Conservation (phyloP, 2,888 invertebrate species). For the Chymomyza caudatula region DNA sequence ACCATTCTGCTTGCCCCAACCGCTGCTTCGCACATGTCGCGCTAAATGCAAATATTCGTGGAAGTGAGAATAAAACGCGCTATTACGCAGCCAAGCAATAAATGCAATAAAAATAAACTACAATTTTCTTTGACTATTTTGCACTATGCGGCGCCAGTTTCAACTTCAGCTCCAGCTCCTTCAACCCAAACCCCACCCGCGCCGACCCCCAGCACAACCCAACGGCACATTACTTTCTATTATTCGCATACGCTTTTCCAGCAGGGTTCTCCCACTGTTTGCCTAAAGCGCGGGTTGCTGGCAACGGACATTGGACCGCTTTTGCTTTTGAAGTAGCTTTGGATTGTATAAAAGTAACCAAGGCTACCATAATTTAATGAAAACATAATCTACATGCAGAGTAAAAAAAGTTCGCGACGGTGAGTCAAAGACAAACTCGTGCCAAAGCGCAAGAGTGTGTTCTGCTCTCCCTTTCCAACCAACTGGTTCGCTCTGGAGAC, state of each 20-base stretch:
- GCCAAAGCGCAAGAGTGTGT: constrained; percentile 15
- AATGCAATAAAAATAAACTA: constrained; percentile 69
- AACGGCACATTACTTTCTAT: constrained; percentile 53
- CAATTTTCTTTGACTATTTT: constrained; percentile 53
- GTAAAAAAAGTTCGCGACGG: constrained; percentile 12
- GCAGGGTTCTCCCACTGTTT: not conserved
- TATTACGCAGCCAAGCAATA: constrained; percentile 32
- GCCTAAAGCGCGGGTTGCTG: not conserved
- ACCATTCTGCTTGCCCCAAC: not conserved
- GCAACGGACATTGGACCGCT: constrained; percentile 24
- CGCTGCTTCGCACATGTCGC: constrained; percentile 46
- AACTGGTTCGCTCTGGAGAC: not conserved
- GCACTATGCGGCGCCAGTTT: constrained; percentile 24
- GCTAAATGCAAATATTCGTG: constrained; percentile 58
- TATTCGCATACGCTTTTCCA: constrained; percentile 53
- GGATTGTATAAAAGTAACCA: constrained; percentile 71
- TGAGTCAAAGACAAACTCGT: constrained; percentile 18
- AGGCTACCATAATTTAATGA: constrained; percentile 73
- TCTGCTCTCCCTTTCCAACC: not conserved
- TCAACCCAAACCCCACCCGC: not conserved
- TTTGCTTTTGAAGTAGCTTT: constrained; percentile 62
- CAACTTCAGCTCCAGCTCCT: not conserved
- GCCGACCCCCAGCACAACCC: too few relatives aligned
- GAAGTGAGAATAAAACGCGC: constrained; percentile 2
- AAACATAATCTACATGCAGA: constrained; percentile 68